Evolutionary conservation across 2,797 vertebrate species (phyloP), one percentile per base, ranked within the genome.

Genomic region (Sebastes paucispinis): DNA sequence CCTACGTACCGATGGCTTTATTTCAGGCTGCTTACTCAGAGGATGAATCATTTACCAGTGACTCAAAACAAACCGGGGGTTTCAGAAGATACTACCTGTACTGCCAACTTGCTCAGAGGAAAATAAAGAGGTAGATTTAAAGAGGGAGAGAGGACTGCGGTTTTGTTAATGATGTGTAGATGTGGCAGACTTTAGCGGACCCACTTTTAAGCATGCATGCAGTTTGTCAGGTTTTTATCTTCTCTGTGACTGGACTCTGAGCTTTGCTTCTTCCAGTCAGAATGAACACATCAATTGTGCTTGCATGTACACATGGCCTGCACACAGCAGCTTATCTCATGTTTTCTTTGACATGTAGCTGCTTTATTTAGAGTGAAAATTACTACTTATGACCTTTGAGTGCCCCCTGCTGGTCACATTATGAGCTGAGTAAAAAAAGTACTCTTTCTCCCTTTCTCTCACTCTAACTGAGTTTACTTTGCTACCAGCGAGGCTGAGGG

Each of bases 21-120:
- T 87, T 89, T 81, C 78, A 88, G 69, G 65, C 22, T 80, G 85
- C 86, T 88, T 84, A 91, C 63, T 88, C 83, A 87, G 57, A 68
- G 20, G 64, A 88, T 92, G 87, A 92, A 89, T 92, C 76, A 93
- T 89, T 91, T 65, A 91, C 72, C 77, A 50, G 64, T 72, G 70
- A 85, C 65, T 87, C 73, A 79, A 80, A 83, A 87, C 71, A 75
- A 82, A 73, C 59, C 10, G 1, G 1, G 2, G 4, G 34, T 5
- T 59, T 71, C 60, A 73, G 39, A 74, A 71, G 64, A 87, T 31
- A 57, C 5, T 29, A 81, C 39, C 58, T 18, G 14, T 69, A n/a
- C 57, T 69, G 20, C 39, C 47, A 27, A 16, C 47, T 52, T 63
- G 50, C 18, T 62, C 11, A 12, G 4, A 73, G 14, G 12, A 47